Conservation (phyloP, 2,888 invertebrate species). For the Clanis bilineata region DNA sequence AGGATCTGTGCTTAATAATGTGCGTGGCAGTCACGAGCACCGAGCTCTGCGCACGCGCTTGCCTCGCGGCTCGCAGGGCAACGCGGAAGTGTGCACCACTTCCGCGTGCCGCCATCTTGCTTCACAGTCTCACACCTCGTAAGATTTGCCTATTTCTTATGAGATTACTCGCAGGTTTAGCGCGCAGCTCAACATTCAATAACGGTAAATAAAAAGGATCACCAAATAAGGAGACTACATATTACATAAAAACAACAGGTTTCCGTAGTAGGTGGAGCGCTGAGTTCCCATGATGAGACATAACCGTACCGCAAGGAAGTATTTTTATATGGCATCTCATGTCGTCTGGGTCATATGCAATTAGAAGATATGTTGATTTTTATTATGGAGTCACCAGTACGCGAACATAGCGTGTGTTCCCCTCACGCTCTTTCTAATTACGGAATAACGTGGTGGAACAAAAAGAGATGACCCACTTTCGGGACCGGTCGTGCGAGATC, state of each 20-base stretch:
- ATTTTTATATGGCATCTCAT: neutral
- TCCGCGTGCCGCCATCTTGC: constrained; percentile 81
- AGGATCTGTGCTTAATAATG: constrained; percentile 59
- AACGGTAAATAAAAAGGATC: constrained; percentile 6
- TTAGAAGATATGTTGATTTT: neutral
- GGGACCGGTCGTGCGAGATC: constrained; percentile 79
- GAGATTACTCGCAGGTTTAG: constrained; percentile 1
- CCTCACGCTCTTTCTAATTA: constrained; percentile 76
- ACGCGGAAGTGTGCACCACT: constrained; percentile 77
- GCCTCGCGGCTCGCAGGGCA: constrained; percentile 68
- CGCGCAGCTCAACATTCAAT: neutral
- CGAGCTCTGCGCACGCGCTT: constrained; percentile 56
- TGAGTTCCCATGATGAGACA: neutral
- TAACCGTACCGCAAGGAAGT: neutral
- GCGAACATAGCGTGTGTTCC: constrained; percentile 27
- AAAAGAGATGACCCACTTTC: constrained; percentile 82
- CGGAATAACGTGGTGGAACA: constrained; percentile 78
- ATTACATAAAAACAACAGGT: neutral
- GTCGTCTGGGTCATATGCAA: neutral
- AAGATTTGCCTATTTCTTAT: constrained; percentile 59
- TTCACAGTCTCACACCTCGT: constrained; percentile 64
- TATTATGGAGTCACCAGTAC: constrained; percentile 1
- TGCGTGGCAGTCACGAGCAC: constrained; percentile 67
- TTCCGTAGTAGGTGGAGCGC: neutral
- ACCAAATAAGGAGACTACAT: neutral